A percentile compares a stretch with the other conserved stretches of the same genome.
These are phyloP conservation scores for Cerastis leucographa DNA, from an alignment of 2,888 invertebrate genomes.

Conservation along the genomic window DNA sequence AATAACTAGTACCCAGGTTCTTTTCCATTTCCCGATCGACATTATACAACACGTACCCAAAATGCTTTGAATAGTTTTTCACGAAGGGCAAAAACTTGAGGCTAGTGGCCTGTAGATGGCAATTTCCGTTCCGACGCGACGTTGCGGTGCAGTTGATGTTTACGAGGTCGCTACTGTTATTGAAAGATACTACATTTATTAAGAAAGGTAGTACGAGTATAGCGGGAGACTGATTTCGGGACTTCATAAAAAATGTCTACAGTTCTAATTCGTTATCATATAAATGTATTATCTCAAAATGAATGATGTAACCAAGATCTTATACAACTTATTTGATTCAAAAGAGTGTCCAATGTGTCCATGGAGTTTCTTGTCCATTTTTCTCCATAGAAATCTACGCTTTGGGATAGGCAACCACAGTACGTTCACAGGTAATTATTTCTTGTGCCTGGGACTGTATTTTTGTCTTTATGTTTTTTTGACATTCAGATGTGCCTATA, in stretches of 20 bases:
- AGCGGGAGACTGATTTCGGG: background rate
- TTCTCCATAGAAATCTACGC: too few relatives aligned
- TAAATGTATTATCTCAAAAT: too few relatives aligned
- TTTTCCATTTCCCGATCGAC: conserved; percentile 9
- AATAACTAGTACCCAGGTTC: conserved; percentile 7
- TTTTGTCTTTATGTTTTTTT: too few relatives aligned
- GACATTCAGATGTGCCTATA: too few relatives aligned
- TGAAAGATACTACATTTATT: conserved; percentile 20
- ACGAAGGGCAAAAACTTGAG: conserved; percentile 51
- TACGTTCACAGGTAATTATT: too few relatives aligned
- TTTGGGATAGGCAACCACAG: too few relatives aligned
- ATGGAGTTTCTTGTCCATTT: too few relatives aligned
- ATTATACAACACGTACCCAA: conserved; percentile 15
- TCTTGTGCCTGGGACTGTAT: too few relatives aligned
- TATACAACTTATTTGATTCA: too few relatives aligned
- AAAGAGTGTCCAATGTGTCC: too few relatives aligned
- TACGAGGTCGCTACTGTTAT: conserved; percentile 29
- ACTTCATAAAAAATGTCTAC: background rate
- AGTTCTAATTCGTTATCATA: background rate
- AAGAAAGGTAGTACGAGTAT: background rate
- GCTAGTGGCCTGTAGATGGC: conserved; percentile 52
- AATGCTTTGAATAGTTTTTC: conserved; percentile 46
- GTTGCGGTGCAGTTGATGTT: conserved; percentile 33
- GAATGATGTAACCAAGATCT: too few relatives aligned
- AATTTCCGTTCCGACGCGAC: conserved; percentile 58